These are phyloP conservation scores for Pogonocichla stellata DNA, from an alignment of 2,113 vertebrate genomes.

Conservation along the genomic window DNA sequence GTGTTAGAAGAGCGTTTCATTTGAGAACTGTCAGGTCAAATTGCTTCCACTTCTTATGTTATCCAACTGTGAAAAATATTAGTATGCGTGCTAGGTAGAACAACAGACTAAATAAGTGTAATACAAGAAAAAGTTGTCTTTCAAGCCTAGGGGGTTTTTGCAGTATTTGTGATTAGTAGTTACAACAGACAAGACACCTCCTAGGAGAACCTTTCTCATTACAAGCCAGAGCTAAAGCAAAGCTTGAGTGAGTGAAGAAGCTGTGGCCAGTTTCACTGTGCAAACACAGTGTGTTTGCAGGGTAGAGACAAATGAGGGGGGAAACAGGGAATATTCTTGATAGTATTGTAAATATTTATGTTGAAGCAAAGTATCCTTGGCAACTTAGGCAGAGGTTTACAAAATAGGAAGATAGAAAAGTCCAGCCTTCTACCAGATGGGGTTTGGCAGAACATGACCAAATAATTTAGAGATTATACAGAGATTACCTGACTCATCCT, in stretches of 20 bases:
- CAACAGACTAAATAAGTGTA: neutral
- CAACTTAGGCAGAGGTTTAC: neutral
- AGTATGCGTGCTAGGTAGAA: neutral
- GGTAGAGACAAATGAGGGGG: neutral
- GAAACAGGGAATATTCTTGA: neutral
- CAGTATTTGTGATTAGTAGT: neutral
- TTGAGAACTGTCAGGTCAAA: neutral
- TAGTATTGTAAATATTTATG: neutral
- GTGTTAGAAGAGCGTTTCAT: neutral
- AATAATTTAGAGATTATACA: neutral
- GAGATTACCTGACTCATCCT: neutral
- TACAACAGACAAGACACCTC: neutral
- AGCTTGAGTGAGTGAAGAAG: neutral
- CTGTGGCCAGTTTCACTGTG: neutral
- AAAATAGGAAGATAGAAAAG: neutral
- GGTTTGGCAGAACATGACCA: neutral
- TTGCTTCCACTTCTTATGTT: neutral
- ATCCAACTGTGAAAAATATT: neutral
- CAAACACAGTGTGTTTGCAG: neutral
- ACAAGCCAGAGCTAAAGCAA: neutral
- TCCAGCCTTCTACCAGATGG: neutral
- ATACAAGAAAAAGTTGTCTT: neutral
- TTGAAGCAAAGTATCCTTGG: neutral
- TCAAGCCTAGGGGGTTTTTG: neutral
- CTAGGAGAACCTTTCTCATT: neutral